Conservation (phyloP, 2,888 invertebrate species). For the Nesidiocoris tenuis region DNA sequence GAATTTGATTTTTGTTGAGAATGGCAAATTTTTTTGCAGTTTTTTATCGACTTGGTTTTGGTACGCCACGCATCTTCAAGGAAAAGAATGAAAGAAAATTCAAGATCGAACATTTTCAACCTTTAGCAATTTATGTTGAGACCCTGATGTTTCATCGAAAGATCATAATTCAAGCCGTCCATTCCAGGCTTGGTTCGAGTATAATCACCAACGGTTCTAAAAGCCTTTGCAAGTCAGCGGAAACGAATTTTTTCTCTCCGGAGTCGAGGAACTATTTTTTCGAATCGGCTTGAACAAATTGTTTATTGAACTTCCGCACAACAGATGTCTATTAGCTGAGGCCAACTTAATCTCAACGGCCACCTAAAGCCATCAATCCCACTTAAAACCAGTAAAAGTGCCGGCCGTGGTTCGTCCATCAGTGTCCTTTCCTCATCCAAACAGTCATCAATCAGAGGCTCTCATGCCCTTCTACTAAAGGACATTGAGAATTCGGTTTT, state of each 20-base stretch:
- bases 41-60: too few relatives aligned
- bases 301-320: not conserved
- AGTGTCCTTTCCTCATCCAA: not conserved
- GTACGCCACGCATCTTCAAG: too few relatives aligned
- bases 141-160: too few relatives aligned
- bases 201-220: too few relatives aligned
- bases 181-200: not conserved
- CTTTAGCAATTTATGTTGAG: too few relatives aligned
- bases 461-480: not conserved
- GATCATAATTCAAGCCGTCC: too few relatives aligned
- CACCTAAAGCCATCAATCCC: not conserved
- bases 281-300: not conserved
- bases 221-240: not conserved
- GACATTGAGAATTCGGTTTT: too few relatives aligned
- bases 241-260: not conserved
- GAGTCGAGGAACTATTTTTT: not conserved
- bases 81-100: too few relatives aligned
- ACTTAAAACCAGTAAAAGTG: not conserved
- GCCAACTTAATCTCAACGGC: not conserved
- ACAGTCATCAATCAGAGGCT: not conserved
- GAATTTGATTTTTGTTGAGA: too few relatives aligned
- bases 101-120: too few relatives aligned
- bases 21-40: too few relatives aligned
- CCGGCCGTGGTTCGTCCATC: not conserved
- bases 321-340: not conserved